Conservation (phyloP, 2,888 invertebrate species). For the Metallyticus violacea region DNA sequence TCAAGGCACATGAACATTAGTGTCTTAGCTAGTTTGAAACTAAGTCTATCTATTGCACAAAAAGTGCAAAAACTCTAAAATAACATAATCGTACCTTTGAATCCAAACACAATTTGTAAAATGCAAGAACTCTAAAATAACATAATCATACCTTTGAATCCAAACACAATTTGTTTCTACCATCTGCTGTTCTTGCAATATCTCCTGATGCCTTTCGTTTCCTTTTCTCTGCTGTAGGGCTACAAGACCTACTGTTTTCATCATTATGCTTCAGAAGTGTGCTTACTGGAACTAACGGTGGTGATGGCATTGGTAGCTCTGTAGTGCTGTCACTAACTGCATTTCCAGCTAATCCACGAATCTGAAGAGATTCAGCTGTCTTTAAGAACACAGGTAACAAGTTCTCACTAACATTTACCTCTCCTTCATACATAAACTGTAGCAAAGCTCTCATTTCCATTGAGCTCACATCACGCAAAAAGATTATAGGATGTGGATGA, state of each 20-base stretch:
- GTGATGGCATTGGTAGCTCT: constrained; percentile 42
- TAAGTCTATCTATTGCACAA: no score
- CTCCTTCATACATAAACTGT: constrained; percentile 91
- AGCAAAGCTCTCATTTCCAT: constrained; percentile 85
- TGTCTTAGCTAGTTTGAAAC: no score
- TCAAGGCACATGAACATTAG: no score
- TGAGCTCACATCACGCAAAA: constrained; percentile 87
- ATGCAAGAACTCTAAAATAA: no score
- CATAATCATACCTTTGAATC: constrained; percentile 60
- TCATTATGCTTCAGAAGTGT: constrained; percentile 45
- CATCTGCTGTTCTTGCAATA: constrained; percentile 63
- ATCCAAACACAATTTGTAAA: no score
- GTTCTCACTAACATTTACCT: constrained; percentile 89
- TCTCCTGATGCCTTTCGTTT: constrained; percentile 65
- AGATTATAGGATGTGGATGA: constrained; percentile 89
- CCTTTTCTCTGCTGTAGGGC: constrained; percentile 54
- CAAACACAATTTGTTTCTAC: constrained; percentile 62
- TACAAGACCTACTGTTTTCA: constrained; percentile 40
- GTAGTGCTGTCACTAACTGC: constrained; percentile 50
- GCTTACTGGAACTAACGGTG: constrained; percentile 44
- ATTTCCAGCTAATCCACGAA: constrained; percentile 84
- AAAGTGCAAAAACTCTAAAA: no score
- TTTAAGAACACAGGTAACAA: constrained; percentile 86
- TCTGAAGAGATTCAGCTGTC: constrained; percentile 89
- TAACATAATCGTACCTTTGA: no score